Conservation (phyloP, 2,888 invertebrate species). For the Caenorhabditis angaria region DNA sequence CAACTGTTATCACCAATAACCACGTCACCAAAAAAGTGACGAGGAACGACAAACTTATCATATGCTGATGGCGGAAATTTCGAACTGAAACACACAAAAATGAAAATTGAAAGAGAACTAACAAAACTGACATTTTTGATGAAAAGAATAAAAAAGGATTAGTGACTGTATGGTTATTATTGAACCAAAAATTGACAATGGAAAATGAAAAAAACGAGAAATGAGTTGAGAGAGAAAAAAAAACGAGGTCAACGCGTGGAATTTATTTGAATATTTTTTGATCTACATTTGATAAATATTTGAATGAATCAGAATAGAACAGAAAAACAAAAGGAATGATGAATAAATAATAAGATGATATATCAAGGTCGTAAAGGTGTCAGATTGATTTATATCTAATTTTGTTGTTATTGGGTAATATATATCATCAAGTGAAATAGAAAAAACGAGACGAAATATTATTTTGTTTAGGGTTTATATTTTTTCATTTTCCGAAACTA, state of each 20-base stretch:
- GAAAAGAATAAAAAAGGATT: too few species aligned
- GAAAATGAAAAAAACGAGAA: slow-evolving; percentile 2
- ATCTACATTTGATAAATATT: too few species aligned
- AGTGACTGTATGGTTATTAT: slow-evolving; percentile 1
- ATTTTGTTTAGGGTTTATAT: too few species aligned
- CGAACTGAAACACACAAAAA: slow-evolving; percentile 24
- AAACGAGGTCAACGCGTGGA: neutral
- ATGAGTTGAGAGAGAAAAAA: neutral
- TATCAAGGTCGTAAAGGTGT: slow-evolving; percentile 7
- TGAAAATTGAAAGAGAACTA: neutral
- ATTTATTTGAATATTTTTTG: too few species aligned
- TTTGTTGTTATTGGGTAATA: neutral
- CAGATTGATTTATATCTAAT: neutral
- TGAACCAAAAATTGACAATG: too few species aligned
- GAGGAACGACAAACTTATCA: slow-evolving; percentile 30
- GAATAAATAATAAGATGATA: neutral
- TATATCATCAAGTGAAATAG: neutral
- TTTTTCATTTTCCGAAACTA: too few species aligned
- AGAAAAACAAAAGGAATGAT: neutral
- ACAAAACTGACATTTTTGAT: neutral
- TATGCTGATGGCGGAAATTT: slow-evolving; percentile 29
- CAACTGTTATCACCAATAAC: slow-evolving; percentile 15
- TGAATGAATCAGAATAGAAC: neutral
- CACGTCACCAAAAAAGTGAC: slow-evolving; percentile 41
- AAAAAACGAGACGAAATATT: too few species aligned